These are phyloP conservation scores for Phania funesta DNA, from an alignment of 2,888 invertebrate species.

Conservation along the genomic window DNA sequence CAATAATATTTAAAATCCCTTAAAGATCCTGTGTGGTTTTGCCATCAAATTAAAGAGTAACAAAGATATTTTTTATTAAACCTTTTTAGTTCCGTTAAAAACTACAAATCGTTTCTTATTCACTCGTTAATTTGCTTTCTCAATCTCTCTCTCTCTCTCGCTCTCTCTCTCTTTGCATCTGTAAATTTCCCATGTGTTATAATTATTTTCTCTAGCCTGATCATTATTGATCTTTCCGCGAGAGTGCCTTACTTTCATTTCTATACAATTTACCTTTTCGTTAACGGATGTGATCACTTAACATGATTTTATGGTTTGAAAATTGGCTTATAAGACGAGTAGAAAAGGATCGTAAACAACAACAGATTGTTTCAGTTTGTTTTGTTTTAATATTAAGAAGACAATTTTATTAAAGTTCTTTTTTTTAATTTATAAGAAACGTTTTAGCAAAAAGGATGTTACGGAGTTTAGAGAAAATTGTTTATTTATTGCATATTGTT, in stretches of 20 bases:
- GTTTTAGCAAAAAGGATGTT: background rate
- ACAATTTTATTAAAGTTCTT: too few species aligned
- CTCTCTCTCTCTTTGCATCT: too few species aligned
- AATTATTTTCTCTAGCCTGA: background rate
- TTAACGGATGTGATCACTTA: conserved; percentile 74
- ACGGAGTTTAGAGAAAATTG: conserved; percentile 12
- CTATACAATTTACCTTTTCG: background rate
- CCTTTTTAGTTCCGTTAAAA: conserved; percentile 75
- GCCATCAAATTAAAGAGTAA: background rate
- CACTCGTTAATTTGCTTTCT: background rate
- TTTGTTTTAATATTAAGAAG: background rate
- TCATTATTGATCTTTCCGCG: conserved; percentile 1
- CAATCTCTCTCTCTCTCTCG: background rate
- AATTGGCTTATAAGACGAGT: conserved; percentile 77
- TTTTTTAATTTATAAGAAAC: background rate
- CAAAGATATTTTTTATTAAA: conserved; percentile 34
- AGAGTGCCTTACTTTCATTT: background rate
- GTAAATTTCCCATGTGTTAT: too few species aligned
- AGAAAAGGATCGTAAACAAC: background rate
- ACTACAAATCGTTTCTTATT: conserved; percentile 70
- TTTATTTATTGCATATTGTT: background rate
- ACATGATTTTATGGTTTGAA: conserved; percentile 77
- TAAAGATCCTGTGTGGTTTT: conserved; percentile 19
- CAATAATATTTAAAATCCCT: background rate
- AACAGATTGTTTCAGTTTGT: too few species aligned